Evolutionary conservation across 1,140 invertebrate species (phyloP).

Genomic region (Drosophila busckii): DNA sequence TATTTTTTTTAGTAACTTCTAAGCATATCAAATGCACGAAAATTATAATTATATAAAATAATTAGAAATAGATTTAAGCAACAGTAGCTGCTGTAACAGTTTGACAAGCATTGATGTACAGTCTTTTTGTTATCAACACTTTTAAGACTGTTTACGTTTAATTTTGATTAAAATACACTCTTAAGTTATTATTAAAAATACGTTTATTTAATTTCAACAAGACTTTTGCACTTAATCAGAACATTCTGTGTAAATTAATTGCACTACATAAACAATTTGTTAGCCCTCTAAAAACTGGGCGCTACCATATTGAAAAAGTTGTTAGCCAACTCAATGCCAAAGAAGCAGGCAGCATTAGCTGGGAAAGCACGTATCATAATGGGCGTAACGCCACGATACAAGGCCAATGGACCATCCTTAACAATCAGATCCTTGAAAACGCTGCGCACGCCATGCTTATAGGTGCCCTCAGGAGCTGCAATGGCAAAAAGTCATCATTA

Average conservation of each 20-base stretch:
- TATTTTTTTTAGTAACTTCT: no score
- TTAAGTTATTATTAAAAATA: no score
- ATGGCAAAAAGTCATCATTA: slow-evolving; percentile 1
- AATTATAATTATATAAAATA: no score
- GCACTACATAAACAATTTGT: slow-evolving; percentile 1
- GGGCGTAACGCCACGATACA: slow-evolving; percentile 92
- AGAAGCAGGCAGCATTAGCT: slow-evolving; percentile 95
- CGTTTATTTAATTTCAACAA: no score
- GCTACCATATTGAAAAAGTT: slow-evolving; percentile 52
- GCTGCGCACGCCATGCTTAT: slow-evolving; percentile 91
- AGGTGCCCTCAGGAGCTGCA: slow-evolving; percentile 92
- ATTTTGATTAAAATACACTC: not conserved
- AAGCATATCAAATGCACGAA: no score
- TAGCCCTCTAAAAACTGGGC: slow-evolving; percentile 40
- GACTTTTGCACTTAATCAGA: slow-evolving; percentile 13
- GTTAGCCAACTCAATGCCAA: slow-evolving; percentile 81
- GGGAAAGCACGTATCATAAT: slow-evolving; percentile 95
- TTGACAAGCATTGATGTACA: not conserved
- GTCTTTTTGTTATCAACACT: slow-evolving; percentile 26
- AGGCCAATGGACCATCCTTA: slow-evolving; percentile 88
- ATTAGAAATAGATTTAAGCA: no score
- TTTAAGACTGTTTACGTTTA: slow-evolving; percentile 8
- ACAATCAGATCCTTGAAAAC: slow-evolving; percentile 90
- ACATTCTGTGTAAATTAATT: slow-evolving; percentile 14
- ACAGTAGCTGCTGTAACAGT: not conserved